Conservation (phyloP, 1,140 invertebrate species). For the Brachionus koreanus region DNA sequence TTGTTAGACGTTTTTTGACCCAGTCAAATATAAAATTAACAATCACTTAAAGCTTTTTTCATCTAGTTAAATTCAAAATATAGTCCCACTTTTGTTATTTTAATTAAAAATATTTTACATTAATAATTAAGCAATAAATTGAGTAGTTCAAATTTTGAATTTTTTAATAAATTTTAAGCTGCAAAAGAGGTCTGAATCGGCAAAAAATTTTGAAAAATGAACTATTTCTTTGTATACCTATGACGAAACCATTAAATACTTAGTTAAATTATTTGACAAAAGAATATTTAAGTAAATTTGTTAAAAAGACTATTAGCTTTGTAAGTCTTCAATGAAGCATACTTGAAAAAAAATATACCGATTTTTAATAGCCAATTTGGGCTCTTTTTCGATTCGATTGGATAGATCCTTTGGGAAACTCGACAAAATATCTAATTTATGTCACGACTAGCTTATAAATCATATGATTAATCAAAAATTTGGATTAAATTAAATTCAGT, state of each 20-base stretch:
- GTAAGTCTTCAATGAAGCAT: background rate
- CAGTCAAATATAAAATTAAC: background rate
- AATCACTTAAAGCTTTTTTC: constrained; percentile 1
- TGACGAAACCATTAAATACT: constrained; percentile 7
- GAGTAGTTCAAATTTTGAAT: background rate
- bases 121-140: background rate
- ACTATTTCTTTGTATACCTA: background rate
- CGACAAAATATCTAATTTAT: background rate
- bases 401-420: background rate
- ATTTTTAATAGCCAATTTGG: background rate
- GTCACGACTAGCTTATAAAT: background rate
- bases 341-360: background rate
- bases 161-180: background rate
- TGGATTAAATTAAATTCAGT: background rate
- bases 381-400: background rate
- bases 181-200: background rate
- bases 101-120: background rate
- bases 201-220: background rate
- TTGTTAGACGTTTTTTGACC: constrained; percentile 10
- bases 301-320: background rate
- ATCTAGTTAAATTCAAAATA: background rate
- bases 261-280: constrained; percentile 5
- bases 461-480: background rate
- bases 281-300: background rate
- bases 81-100: constrained; percentile 6